phyloP scores from a whole-genome alignment of 2,888 invertebrate genomes.

The Chrysomela aeneicollis region DNA sequence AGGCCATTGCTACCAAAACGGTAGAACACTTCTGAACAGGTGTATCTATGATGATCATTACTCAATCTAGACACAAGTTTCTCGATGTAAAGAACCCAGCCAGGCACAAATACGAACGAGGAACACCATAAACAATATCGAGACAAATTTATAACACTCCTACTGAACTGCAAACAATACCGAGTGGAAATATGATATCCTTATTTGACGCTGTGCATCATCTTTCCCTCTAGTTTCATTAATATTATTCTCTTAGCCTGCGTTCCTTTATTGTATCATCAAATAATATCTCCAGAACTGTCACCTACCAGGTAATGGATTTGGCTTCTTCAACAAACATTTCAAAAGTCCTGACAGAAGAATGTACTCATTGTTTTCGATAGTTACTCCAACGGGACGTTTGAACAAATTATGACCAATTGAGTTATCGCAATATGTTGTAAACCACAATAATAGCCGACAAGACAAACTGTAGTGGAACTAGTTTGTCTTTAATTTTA shows the following conservation, averaged over 20 bases:
- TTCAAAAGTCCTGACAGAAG: not conserved
- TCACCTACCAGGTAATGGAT: not conserved
- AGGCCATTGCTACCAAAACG: conserved; percentile 21
- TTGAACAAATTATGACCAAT: not conserved
- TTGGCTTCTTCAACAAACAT: not conserved
- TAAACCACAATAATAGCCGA: not conserved
- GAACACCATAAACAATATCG: not conserved
- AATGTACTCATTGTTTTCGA: no score
- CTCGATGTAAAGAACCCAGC: not conserved
- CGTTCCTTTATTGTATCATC: not conserved
- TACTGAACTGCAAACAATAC: not conserved
- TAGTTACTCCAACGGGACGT: not conserved
- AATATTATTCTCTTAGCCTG: not conserved
- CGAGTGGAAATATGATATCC: not conserved
- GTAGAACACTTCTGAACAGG: conserved; percentile 19
- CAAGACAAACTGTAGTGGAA: not conserved
- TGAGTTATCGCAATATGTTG: not conserved
- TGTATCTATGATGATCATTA: conserved; percentile 17
- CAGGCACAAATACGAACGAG: not conserved
- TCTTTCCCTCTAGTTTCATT: not conserved
- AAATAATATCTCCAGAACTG: not conserved
- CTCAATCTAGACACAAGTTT: conserved; percentile 10
- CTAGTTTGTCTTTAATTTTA: not conserved
- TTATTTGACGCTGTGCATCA: not conserved
- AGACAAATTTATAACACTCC: not conserved